Evolutionary conservation across 2,888 invertebrate species (phyloP).

Genomic region (Sepiola atlantica): DNA sequence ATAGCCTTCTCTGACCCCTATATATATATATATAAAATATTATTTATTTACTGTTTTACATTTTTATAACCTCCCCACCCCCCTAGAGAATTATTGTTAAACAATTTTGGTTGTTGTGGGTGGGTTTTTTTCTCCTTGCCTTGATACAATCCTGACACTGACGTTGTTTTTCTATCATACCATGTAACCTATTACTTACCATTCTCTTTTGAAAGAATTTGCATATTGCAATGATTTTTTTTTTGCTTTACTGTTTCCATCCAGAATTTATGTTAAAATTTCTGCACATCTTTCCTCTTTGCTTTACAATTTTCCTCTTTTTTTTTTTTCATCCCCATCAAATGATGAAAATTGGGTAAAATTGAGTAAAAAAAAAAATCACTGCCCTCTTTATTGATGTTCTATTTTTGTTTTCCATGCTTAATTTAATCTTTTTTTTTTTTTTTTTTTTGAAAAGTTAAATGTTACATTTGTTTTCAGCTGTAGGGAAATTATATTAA

Average conservation of each 20-base stretch:
- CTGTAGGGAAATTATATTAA: too few relatives aligned
- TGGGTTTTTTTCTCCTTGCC: not conserved
- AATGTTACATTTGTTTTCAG: too few relatives aligned
- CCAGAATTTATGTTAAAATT: too few relatives aligned
- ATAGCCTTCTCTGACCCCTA: too few relatives aligned
- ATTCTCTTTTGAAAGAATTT: not conserved
- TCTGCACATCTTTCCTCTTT: not conserved
- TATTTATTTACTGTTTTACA: not conserved
- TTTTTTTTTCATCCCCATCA: not conserved
- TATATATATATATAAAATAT: not conserved
- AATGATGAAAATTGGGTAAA: not conserved
- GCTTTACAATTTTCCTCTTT: not conserved
- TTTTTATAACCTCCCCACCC: too few relatives aligned
- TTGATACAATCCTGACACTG: not conserved
- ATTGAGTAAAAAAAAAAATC: not conserved
- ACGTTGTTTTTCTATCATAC: not conserved
- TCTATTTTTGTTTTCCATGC: not conserved
- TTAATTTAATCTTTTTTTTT: too few relatives aligned
- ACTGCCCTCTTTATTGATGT: not conserved
- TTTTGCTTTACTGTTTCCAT: not conserved
- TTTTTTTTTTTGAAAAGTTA: too few relatives aligned
- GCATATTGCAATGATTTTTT: not conserved
- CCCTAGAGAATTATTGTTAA: too few relatives aligned
- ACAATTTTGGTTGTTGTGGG: too few relatives aligned
- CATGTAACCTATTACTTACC: not conserved